Evolutionary conservation across 2,113 vertebrate genomes (phyloP).

Genomic region (Lepisosteus oculatus): DNA sequence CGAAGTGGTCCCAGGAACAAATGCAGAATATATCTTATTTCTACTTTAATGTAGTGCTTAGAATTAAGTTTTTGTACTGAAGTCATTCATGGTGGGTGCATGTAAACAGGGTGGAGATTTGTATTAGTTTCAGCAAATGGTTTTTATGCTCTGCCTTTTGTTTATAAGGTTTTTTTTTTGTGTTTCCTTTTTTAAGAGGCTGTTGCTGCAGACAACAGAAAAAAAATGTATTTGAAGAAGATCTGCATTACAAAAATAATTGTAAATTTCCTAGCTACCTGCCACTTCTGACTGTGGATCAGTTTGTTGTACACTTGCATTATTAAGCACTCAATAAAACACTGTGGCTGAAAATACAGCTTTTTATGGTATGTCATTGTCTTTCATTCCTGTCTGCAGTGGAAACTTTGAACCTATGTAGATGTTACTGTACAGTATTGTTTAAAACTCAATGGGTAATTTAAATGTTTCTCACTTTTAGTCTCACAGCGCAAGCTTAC

Average conservation of each 20-base stretch:
- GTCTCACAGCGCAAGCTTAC: slow-evolving; percentile 1
- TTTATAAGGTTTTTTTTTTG: slow-evolving; percentile 43
- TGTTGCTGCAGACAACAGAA: slow-evolving; percentile 83
- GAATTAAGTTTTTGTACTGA: slow-evolving; percentile 78
- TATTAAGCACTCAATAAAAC: slow-evolving; percentile 98
- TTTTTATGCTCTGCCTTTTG: slow-evolving; percentile 79
- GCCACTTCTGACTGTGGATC: slow-evolving; percentile 88
- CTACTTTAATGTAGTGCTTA: slow-evolving; percentile 74
- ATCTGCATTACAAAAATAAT: slow-evolving; percentile 84
- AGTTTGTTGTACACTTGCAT: slow-evolving; percentile 98
- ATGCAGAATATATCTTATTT: slow-evolving; percentile 83
- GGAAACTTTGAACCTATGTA: not conserved
- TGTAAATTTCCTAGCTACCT: slow-evolving; percentile 97
- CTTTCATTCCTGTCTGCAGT: not conserved
- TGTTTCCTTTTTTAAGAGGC: slow-evolving; percentile 80
- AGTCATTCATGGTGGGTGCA: slow-evolving; percentile 88
- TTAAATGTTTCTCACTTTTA: slow-evolving; percentile 10
- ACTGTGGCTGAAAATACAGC: slow-evolving; percentile 80
- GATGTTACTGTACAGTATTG: slow-evolving; percentile 22
- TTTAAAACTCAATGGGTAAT: not conserved
- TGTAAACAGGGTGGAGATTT: slow-evolving; percentile 87
- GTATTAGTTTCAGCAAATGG: slow-evolving; percentile 77
- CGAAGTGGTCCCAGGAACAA: slow-evolving; percentile 65
- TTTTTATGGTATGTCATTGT: slow-evolving; percentile 6
- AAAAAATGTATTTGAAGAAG: slow-evolving; percentile 78